phyloP scores from a whole-genome alignment of 2,888 invertebrate species.

The Ctenicera cuprea region DNA sequence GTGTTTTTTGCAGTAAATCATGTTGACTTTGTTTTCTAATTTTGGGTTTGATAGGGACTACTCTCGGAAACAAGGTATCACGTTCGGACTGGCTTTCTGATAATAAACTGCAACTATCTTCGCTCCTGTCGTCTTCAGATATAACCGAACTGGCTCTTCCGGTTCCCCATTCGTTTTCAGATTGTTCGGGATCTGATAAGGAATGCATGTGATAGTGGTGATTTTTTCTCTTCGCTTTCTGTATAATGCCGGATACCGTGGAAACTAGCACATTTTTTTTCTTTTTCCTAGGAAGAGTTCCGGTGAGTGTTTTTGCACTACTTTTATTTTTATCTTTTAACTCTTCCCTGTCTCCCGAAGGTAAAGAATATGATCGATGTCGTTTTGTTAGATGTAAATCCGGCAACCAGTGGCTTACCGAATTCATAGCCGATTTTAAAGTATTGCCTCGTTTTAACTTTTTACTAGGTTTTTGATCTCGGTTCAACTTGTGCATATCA shows the following conservation, averaged over 20 bases:
- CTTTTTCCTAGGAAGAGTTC: constrained; percentile 76
- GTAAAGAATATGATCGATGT: constrained; percentile 88
- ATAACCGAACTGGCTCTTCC: constrained; percentile 83
- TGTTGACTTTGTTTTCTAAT: constrained; percentile 59
- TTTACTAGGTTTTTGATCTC: constrained; percentile 77
- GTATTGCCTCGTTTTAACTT: constrained; percentile 83
- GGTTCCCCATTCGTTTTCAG: constrained; percentile 81
- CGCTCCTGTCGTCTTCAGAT: constrained; percentile 81
- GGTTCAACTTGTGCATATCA: constrained; percentile 77
- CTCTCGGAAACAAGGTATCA: constrained; percentile 81
- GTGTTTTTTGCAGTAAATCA: constrained; percentile 38
- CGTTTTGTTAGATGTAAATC: constrained; percentile 86
- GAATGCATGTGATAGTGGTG: constrained; percentile 79
- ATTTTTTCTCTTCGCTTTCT: constrained; percentile 86
- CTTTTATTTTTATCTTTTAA: constrained; percentile 74
- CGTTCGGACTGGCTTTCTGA: constrained; percentile 78
- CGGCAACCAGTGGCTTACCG: constrained; percentile 87
- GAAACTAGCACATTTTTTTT: constrained; percentile 88
- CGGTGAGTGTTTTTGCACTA: constrained; percentile 62
- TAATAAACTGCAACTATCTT: constrained; percentile 75
- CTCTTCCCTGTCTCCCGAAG: constrained; percentile 79
- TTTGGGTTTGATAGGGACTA: constrained; percentile 69
- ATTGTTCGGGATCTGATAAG: constrained; percentile 85
- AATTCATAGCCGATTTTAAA: constrained; percentile 86
- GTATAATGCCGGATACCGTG: constrained; percentile 89